Evolutionary conservation across 1,140 invertebrate species (phyloP), one percentile per base, ranked within the genome.

Genomic region (Diplogasteroides magnus): DNA sequence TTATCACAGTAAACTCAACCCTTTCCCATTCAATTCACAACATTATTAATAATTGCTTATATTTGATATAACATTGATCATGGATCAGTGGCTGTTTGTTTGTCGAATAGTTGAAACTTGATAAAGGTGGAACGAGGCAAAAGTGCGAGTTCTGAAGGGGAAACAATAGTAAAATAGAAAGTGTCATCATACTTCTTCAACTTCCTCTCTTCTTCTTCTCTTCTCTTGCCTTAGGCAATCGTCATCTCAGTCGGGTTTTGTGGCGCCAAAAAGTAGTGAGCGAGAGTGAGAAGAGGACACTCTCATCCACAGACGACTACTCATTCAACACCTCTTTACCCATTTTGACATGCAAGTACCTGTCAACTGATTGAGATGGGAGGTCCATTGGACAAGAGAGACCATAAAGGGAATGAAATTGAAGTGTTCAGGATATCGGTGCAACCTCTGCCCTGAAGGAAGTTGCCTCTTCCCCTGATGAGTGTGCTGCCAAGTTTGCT

Each of bases 381-480:
- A 13, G 11, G 27, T 1, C 59, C 6, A 26, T 26, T n/a, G n/a
- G n/a, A n/a, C 63, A 37, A 31, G 2, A 64, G 48, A 26, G 31
- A 59, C 67, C 25, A 67, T 59, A 27, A 61, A 75, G 14, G 61
- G 86, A 83, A 90, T 96, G n/a, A n/a, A n/a, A n/a, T n/a, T n/a
- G n/a, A n/a, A n/a, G n/a, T 77, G 97, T 98, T 81, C 87, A 89
- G 64, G 92, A 94, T 83, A 97, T 98, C 72, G 92, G 91, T 61
- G 94, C 93, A 0, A 91, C 98, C 62, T 92, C 96, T 76, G 91
- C 94, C 0, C 86, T 98, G 69, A 97, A 97, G 82, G 92, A 91
- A 78, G 92, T 97, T 0, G 96, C 96, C 3, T 94, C 93, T 82
- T 97, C 93, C 83, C 95, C 96, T 0, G 97, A 97, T 83, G 94